Percentiles rank a stretch among this genome's conserved stretches.
Conservation (phyloP, 2,113 vertebrate species). For the Gobius niger region DNA sequence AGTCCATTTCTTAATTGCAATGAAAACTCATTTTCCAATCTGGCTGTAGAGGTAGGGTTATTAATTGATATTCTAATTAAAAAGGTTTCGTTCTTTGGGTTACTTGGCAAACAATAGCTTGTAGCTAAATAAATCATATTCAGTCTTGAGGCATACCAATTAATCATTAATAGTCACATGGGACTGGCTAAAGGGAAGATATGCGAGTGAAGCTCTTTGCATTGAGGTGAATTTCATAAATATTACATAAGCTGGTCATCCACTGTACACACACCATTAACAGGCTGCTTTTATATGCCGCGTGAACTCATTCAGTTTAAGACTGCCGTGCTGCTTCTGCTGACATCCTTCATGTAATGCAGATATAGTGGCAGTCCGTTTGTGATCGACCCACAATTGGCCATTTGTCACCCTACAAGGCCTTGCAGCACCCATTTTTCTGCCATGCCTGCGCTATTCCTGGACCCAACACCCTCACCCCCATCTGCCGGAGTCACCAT, state of each 20-base stretch:
- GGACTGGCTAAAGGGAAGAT: slow-evolving; percentile 24
- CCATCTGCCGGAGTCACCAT: slow-evolving; percentile 68
- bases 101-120: slow-evolving; percentile 61
- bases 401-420: slow-evolving; percentile 62
- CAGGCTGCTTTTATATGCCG: slow-evolving; percentile 15
- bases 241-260: slow-evolving; percentile 42
- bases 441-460: slow-evolving; percentile 67
- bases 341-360: slow-evolving; percentile 39
- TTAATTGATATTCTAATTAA: slow-evolving; percentile 80
- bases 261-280: slow-evolving; percentile 32
- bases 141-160: slow-evolving; percentile 57
- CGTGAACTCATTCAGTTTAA: slow-evolving; percentile 16
- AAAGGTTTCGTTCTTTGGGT: slow-evolving; percentile 56
- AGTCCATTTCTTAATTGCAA: slow-evolving; percentile 78
- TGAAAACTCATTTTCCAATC: slow-evolving; percentile 76
- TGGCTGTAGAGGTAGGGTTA: slow-evolving; percentile 74
- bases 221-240: slow-evolving; percentile 43
- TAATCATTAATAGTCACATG: slow-evolving; percentile 63
- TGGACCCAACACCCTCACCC: slow-evolving; percentile 59
- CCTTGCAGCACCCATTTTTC: slow-evolving; percentile 56
- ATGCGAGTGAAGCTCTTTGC: slow-evolving; percentile 17
- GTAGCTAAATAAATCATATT: slow-evolving; percentile 69
- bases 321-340: slow-evolving; percentile 33
- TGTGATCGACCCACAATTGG: slow-evolving; percentile 50
- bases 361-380: slow-evolving; percentile 43